Percentiles rank a stretch among this genome's conserved stretches.
Conservation (phyloP, 1,140 invertebrate species). For the Lineus longissimus region DNA sequence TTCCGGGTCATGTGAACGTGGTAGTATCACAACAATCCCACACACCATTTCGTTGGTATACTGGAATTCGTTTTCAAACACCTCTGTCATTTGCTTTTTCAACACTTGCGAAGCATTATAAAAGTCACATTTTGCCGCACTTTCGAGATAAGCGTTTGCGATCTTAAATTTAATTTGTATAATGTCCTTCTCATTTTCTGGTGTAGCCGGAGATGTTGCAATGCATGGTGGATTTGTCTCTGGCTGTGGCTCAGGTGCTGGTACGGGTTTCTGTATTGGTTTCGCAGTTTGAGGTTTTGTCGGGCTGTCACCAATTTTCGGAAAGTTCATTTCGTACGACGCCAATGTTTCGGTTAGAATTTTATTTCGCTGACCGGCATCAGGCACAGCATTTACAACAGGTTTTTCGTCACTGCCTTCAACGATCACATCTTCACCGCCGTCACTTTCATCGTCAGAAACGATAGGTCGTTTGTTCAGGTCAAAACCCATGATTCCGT, state of each 20-base stretch:
- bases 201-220: background rate
- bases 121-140: constrained; percentile 3
- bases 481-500: too few relatives aligned
- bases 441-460: too few relatives aligned
- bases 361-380: background rate
- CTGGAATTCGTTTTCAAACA: background rate
- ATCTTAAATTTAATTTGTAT: constrained; percentile 5
- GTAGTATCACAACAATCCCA: constrained; percentile 2
- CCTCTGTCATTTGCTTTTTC: background rate
- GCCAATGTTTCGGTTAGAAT: background rate
- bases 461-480: too few relatives aligned
- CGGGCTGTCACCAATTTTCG: background rate
- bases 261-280: background rate
- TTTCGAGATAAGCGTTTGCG: background rate
- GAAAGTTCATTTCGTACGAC: background rate
- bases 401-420: background rate
- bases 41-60: background rate
- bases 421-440: background rate
- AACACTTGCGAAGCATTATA: background rate
- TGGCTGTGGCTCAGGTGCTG: background rate
- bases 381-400: background rate
- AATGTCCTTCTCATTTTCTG: background rate
- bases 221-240: background rate
- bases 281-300: background rate
- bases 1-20: background rate